Evolutionary conservation across 2,888 invertebrate species (phyloP), one percentile per base, ranked within the genome.

Genomic region (Allophyes oxyacanthae): DNA sequence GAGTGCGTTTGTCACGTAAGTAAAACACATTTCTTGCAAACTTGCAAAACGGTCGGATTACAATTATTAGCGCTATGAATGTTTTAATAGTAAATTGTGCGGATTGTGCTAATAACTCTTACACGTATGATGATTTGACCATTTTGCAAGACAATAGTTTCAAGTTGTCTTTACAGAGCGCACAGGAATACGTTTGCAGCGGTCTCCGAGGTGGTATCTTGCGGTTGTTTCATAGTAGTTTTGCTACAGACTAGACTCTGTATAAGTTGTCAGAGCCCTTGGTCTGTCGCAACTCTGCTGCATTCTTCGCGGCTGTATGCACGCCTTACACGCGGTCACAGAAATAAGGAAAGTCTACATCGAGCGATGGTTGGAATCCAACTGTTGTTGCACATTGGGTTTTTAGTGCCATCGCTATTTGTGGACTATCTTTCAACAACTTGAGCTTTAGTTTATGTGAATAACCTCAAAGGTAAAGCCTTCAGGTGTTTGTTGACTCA

Each of bases 321-420:
- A 78, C 84, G 79, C 74, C 77, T 83, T 77, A 78, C 80, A 81
- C 72, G 71, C 79, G 75, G 69, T 69, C 74, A 79, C 79, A 65
- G 70, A 68, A 71, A 70, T 81, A 55, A 75, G 80, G 83, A 84
- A 82, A 79, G 87, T 89, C 87, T 88, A 85, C 92, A 89, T 82
- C 82, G 84, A 87, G 88, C 82, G 91, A 92, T 94, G 92, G 91
- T 84, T 88, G 87, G 87, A 89, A 89, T 90, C 89, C 92, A 92
- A 91, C 85, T 93, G 91, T 90, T 86, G 70, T 77, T 60, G 75
- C 79, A 82, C 90, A 90, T 91, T 94, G 93, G 91, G 85, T 90
- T 91, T 92, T 91, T 89, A 86, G 64, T 84, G 83, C 92, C 88
- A 92, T 94, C 90, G 87, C 86, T 90, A 85, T 86, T 88, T 92